These are phyloP conservation scores for Xestia sexstrigata DNA, from an alignment of 2,888 invertebrate species.

Conservation along the genomic window DNA sequence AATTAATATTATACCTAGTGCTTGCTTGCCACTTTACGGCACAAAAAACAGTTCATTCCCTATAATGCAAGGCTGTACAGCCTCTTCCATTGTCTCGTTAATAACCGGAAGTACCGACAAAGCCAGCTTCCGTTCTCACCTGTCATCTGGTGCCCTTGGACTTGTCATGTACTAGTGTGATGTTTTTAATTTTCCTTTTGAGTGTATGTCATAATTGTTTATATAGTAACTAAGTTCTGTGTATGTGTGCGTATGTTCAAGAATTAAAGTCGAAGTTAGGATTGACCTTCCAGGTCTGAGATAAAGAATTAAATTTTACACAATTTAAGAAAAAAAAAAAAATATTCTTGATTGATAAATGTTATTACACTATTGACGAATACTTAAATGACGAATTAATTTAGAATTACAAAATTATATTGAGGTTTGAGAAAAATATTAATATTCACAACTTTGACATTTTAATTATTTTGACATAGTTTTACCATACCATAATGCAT, in stretches of 20 bases:
- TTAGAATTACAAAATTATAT: too few relatives aligned
- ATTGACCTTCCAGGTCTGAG: too few relatives aligned
- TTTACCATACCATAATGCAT: too few relatives aligned
- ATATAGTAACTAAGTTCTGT: not conserved
- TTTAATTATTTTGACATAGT: too few relatives aligned
- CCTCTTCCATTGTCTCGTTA: conserved; percentile 41
- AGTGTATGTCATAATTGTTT: not conserved
- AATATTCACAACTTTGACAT: too few relatives aligned
- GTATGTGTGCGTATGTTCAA: too few relatives aligned
- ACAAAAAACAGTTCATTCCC: not conserved
- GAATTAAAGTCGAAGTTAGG: not conserved
- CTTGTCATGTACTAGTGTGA: not conserved
- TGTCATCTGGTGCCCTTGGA: conserved; percentile 35
- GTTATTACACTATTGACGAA: too few relatives aligned
- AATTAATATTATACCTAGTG: not conserved
- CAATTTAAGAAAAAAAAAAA: too few relatives aligned
- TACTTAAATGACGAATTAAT: too few relatives aligned
- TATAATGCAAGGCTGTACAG: conserved; percentile 4
- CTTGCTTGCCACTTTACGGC: not conserved
- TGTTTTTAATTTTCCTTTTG: not conserved
- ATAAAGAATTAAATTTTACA: too few relatives aligned
- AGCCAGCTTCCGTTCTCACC: conserved; percentile 40
- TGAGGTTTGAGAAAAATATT: too few relatives aligned
- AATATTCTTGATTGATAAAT: too few relatives aligned
- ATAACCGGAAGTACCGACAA: conserved; percentile 44